Base-by-base conservation (phyloP, 2,797 vertebrate genomes). In the Hippopotamyrus pictus region DNA sequence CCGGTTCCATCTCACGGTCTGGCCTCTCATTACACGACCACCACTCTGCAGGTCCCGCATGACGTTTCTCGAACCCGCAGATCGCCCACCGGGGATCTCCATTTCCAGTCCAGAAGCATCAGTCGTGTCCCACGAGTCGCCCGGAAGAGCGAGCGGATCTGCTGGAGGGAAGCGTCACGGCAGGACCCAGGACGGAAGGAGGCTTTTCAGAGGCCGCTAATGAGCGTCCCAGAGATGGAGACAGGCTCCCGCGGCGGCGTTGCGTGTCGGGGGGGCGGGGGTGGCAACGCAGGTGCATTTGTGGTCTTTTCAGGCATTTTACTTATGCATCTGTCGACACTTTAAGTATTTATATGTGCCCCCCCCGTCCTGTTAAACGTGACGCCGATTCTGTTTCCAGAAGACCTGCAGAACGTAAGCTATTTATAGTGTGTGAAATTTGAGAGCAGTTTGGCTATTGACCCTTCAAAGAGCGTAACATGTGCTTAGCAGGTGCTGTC, bases 401-500 rank as follows among this genome's bases (percentile, higher is more conserved):
- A 59, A 91, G 86, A 92, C 88, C 91, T 90, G 89, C 29, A 88
- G 89, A 90, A 91, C 89, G 51, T 90, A 51, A 88, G 88, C 93
- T 95, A 95, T 95, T 94, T 95, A 94, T 94, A 94, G 89, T 53
- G 65, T 87, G 69, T 59, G 91, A 93, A 92, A 94, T 94, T 93
- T 92, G 90, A 95, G 90, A 90, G 93, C 93, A 89, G 93, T 89
- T 94, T 92, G 90, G 93, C 95, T 95, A 93, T 92, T 14, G 89
- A 88, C 88, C 90, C 92, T 92, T 94, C 91, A 94, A 94, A 94
- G 92, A 93, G 90, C 91, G 90, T 91, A 90, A 88, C 93, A 92
- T 95, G 94, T 95, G 93, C 91, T 90, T 93, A 93, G 93, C 96
- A 96, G 95, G 95, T 96, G 95, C 94, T 92, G 90, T 89, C 87